Percentiles rank a stretch among this genome's conserved stretches.
phyloP scores from a whole-genome alignment of 2,888 invertebrate species.

The Megamerina dolium region DNA sequence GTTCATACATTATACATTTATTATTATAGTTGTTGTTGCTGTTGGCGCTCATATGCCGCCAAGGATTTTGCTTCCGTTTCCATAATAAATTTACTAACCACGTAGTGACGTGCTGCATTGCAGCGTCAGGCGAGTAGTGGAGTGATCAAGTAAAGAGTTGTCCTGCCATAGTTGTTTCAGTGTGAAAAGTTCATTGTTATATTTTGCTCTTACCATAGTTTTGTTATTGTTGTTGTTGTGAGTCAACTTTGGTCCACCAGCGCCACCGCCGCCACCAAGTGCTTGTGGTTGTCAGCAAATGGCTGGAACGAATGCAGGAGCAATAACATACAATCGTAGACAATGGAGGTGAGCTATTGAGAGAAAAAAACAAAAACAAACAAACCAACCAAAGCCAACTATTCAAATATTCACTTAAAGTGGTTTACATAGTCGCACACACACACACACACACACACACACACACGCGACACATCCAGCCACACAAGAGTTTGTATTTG shows the following conservation, averaged over 20 bases:
- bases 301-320: constrained; percentile 4
- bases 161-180: no score
- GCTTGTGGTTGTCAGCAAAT: no score
- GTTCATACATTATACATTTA: no score
- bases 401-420: constrained; percentile 31
- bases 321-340: not conserved
- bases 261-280: constrained; percentile 26
- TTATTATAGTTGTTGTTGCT: no score
- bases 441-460: not conserved
- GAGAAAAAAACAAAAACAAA: not conserved
- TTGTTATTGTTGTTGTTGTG: constrained; percentile 4
- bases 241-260: constrained; percentile 23
- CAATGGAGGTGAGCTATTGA: not conserved
- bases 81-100: constrained; percentile 48
- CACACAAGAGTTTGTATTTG: no score
- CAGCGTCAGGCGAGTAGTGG: no score
- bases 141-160: no score
- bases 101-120: constrained; percentile 43
- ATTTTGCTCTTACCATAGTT: no score
- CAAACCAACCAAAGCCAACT: constrained; percentile 28
- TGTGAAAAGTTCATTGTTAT: no score
- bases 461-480: not conserved
- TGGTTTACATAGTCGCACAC: constrained; percentile 20
- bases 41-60: constrained; percentile 14
- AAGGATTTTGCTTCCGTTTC: constrained; percentile 26